phyloP scores from a whole-genome alignment of 2,797 vertebrate species.

The Anguilla megastoma region DNA sequence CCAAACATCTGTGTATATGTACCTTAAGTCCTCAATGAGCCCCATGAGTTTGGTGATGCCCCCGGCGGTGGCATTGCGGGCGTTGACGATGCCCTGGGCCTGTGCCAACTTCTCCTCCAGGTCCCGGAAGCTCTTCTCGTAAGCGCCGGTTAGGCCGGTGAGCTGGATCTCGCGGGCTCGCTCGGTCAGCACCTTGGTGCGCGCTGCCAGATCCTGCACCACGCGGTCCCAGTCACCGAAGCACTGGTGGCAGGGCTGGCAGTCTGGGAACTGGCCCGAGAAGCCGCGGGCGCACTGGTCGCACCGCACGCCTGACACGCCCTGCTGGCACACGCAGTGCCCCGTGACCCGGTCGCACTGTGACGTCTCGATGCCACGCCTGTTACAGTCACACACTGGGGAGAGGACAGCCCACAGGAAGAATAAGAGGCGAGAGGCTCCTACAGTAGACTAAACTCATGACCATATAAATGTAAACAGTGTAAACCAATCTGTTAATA shows the following conservation, averaged over 20 bases:
- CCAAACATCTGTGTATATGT: background rate
- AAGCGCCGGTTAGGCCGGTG: constrained; percentile 82
- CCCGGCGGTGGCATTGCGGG: constrained; percentile 81
- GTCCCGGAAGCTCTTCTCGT: constrained; percentile 79
- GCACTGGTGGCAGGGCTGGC: constrained; percentile 92
- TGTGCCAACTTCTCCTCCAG: constrained; percentile 83
- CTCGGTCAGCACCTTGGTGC: constrained; percentile 75
- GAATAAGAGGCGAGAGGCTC: background rate
- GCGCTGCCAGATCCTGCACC: constrained; percentile 88
- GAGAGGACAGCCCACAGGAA: constrained; percentile 26
- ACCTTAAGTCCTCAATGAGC: constrained; percentile 83
- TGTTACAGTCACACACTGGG: constrained; percentile 90
- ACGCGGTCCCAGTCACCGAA: constrained; percentile 98
- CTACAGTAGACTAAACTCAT: background rate
- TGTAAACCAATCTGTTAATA: constrained; percentile 1
- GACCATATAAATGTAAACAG: background rate
- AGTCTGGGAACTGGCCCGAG: constrained; percentile 86
- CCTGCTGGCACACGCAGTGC: constrained; percentile 88
- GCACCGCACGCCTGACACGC: constrained; percentile 91
- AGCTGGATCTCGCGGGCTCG: constrained; percentile 82
- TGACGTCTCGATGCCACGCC: constrained; percentile 79
- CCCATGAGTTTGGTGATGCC: constrained; percentile 77
- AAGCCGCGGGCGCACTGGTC: constrained; percentile 96
- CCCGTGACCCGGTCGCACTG: constrained; percentile 87
- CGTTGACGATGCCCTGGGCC: constrained; percentile 78